These are phyloP conservation scores for Meandrina meandrites DNA, from an alignment of 92 coral and sea anemone species.

Conservation along the genomic window DNA sequence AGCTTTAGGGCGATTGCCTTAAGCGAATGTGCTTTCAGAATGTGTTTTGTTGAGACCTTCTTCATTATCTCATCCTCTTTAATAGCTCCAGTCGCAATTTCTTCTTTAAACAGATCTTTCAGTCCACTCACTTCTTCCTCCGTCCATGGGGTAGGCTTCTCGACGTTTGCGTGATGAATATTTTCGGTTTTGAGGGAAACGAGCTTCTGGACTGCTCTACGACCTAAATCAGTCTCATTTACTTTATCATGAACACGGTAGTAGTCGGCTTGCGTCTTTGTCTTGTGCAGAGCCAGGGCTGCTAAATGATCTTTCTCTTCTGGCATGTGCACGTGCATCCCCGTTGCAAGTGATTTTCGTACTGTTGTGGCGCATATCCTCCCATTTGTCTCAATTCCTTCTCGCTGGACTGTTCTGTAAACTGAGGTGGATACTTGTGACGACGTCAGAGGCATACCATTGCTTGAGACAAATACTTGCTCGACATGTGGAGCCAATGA, in stretches of 20 bases:
- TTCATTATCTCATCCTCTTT: no score
- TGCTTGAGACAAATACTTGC: slow-evolving; percentile 52
- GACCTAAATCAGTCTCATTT: slow-evolving; percentile 52
- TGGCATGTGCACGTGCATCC: slow-evolving; percentile 56
- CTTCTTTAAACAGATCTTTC: no score
- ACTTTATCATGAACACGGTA: slow-evolving; percentile 59
- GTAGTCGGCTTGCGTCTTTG: slow-evolving; percentile 47
- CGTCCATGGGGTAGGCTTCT: background rate
- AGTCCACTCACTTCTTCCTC: background rate
- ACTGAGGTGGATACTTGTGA: slow-evolving; percentile 55
- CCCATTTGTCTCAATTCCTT: slow-evolving; percentile 34
- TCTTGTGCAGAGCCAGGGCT: slow-evolving; percentile 62
- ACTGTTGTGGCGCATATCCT: slow-evolving; percentile 45
- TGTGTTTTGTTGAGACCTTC: no score
- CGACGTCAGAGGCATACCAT: slow-evolving; percentile 54
- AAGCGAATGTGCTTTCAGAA: background rate
- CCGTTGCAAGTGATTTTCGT: slow-evolving; percentile 59
- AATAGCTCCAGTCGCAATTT: no score
- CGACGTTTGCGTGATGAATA: background rate
- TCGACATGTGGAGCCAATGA: slow-evolving; percentile 19
- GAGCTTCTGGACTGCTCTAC: slow-evolving; percentile 54
- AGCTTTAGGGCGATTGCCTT: slow-evolving; percentile 11
- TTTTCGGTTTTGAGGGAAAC: slow-evolving; percentile 41
- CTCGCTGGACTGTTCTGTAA: slow-evolving; percentile 57
- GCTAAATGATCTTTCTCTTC: slow-evolving; percentile 49